Evolutionary conservation across 2,113 vertebrate genomes (phyloP).

Genomic region (Gymnorhina tibicen): DNA sequence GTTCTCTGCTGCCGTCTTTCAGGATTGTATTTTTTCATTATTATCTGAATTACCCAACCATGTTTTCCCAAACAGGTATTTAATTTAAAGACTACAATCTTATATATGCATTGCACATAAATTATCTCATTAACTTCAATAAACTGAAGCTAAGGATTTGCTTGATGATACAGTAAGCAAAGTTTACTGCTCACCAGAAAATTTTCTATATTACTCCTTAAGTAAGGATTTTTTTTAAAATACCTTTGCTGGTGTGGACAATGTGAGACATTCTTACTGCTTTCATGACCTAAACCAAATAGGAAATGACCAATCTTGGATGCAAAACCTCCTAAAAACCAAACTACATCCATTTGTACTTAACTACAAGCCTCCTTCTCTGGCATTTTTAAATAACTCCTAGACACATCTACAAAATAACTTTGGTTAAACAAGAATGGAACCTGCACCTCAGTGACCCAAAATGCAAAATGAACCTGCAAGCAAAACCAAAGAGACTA

Average conservation of each 20-base stretch:
- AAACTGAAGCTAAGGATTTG: not conserved
- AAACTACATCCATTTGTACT: not conserved
- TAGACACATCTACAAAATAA: not conserved
- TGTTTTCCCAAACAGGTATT: not conserved
- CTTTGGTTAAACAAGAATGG: not conserved
- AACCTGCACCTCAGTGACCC: not conserved
- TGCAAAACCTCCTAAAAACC: not conserved
- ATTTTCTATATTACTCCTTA: not conserved
- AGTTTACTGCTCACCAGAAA: not conserved
- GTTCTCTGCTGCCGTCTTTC: not conserved
- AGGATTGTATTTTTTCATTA: not conserved
- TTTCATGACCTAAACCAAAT: not conserved
- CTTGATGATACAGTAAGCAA: not conserved
- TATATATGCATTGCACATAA: not conserved
- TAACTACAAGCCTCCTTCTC: not conserved
- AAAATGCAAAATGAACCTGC: not conserved
- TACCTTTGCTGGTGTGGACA: not conserved
- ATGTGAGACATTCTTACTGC: not conserved
- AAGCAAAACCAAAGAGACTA: not conserved
- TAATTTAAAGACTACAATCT: not conserved
- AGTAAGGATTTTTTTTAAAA: not conserved
- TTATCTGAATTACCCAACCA: not conserved
- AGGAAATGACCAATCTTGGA: not conserved
- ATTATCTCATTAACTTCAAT: not conserved
- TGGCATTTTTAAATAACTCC: not conserved